A percentile compares a stretch with the other conserved stretches of the same genome.
Conservation (phyloP, 2,888 invertebrate species). For the Leptogaster cylindrica region DNA sequence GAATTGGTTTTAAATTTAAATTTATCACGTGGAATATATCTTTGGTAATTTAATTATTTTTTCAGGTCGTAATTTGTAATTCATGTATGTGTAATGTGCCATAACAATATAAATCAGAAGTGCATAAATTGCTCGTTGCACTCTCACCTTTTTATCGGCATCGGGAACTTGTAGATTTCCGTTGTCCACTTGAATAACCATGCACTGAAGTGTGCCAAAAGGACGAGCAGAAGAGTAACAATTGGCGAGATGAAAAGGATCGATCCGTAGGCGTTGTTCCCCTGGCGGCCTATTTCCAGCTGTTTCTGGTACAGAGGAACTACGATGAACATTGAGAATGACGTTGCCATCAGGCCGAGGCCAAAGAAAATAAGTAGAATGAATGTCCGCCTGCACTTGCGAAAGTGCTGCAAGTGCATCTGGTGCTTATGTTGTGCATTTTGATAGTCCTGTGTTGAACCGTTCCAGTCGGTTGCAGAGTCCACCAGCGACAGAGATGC, state of each 20-base stretch:
- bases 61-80: too few relatives aligned
- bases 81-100: too few relatives aligned
- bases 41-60: too few relatives aligned
- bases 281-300: conserved; percentile 48
- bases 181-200: conserved; percentile 51
- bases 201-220: conserved; percentile 48
- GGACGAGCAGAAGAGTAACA: conserved; percentile 49
- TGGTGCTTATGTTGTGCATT: conserved; percentile 49
- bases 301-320: conserved; percentile 63
- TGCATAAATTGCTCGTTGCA: background rate
- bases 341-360: conserved; percentile 63
- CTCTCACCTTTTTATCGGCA: conserved; percentile 50
- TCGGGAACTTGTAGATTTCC: conserved; percentile 50
- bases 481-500: conserved; percentile 43
- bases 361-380: conserved; percentile 57
- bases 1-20: too few relatives aligned
- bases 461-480: conserved; percentile 44
- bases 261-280: conserved; percentile 51
- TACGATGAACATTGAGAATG: conserved; percentile 63
- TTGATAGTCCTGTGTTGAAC: conserved; percentile 46
- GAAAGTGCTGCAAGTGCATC: conserved; percentile 47
- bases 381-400: conserved; percentile 47
- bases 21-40: too few relatives aligned
- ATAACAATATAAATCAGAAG: too few relatives aligned
- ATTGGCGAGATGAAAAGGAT: conserved; percentile 50